A percentile compares a stretch with the other conserved stretches of the same genome.
Evolutionary conservation across 92 coral and sea anemone genomes (phyloP).

Genomic region (Muricea muricata): DNA sequence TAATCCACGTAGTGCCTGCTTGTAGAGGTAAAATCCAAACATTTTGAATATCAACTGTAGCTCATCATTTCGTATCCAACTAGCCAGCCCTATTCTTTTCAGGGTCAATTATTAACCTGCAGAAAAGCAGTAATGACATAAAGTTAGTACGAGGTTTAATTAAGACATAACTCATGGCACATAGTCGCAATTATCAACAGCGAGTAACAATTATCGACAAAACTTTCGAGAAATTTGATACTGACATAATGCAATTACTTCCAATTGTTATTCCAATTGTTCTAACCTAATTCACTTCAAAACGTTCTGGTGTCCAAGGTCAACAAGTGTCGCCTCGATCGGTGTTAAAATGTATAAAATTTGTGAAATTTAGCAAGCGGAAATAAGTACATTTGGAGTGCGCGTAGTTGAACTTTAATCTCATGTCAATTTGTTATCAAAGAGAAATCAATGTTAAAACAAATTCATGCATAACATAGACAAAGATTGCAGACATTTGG

Average conservation of each 20-base stretch:
- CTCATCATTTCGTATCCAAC: no score
- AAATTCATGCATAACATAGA: no score
- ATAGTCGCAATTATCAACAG: not conserved
- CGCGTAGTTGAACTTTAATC: no score
- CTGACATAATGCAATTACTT: not conserved
- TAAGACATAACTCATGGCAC: not conserved
- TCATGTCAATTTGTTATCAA: not conserved
- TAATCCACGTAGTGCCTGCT: no score
- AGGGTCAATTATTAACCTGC: not conserved
- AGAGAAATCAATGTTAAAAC: not conserved
- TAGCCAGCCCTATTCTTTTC: no score
- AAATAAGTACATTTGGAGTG: no score
- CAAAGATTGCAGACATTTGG: no score
- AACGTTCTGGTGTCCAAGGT: not conserved
- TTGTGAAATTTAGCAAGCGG: not conserved
- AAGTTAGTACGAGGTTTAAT: not conserved
- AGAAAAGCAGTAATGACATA: not conserved
- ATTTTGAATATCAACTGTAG: no score
- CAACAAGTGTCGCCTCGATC: no score
- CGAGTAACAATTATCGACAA: not conserved
- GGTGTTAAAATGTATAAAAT: not conserved
- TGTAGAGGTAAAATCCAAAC: no score
- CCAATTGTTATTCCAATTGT: not conserved
- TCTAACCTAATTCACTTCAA: not conserved
- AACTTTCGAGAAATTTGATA: not conserved